phyloP scores from a whole-genome alignment of 92 coral and sea anemone genomes.

The Parazoanthus swiftii region DNA sequence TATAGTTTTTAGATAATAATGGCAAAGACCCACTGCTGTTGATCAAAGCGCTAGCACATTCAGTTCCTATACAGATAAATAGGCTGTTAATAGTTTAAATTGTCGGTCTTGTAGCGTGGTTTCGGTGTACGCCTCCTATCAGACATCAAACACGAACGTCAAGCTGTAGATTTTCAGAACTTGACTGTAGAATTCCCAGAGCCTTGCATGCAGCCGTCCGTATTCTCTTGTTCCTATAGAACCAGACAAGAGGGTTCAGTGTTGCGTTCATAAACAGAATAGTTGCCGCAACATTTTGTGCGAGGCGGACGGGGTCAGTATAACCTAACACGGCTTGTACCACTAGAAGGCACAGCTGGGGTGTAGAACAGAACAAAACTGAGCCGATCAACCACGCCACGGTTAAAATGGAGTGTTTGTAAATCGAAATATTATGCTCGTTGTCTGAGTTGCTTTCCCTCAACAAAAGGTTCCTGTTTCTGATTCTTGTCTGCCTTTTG shows the following conservation, averaged over 20 bases:
- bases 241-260: constrained; percentile 33
- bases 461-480: not conserved
- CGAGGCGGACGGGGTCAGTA: constrained; percentile 36
- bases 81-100: not conserved
- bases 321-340: constrained; percentile 5
- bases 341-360: constrained; percentile 22
- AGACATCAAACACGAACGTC: not conserved
- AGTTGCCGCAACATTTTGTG: constrained; percentile 35
- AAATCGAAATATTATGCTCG: not conserved
- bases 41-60: not conserved
- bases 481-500: not conserved
- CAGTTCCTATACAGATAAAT: not conserved
- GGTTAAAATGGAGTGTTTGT: constrained; percentile 32
- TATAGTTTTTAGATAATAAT: no score
- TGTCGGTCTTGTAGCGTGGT: not conserved
- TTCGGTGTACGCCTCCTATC: not conserved
- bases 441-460: not conserved
- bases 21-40: not conserved
- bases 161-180: not conserved
- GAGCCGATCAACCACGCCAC: constrained; percentile 38
- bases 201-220: constrained; percentile 16
- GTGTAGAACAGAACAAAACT: constrained; percentile 21
- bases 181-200: not conserved
- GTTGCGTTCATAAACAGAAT: constrained; percentile 35
- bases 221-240: constrained; percentile 18